phyloP scores from a whole-genome alignment of 2,797 vertebrate species.

The Chromobotia macracanthus region DNA sequence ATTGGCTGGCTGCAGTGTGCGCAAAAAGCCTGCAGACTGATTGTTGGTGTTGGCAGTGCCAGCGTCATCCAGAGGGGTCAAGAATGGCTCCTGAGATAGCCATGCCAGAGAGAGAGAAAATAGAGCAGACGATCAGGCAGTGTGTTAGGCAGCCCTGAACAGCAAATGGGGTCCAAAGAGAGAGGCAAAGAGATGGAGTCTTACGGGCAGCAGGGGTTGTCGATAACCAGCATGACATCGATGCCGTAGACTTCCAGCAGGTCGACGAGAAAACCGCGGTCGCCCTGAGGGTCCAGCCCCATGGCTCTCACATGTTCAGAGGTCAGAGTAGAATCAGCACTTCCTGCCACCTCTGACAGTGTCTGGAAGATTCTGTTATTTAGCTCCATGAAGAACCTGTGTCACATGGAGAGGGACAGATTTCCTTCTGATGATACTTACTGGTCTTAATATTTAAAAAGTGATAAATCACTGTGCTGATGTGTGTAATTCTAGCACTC shows the following conservation, averaged over 20 bases:
- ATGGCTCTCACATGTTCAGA: conserved; percentile 92
- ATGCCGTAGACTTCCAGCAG: conserved; percentile 95
- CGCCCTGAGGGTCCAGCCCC: conserved; percentile 95
- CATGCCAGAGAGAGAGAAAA: conserved; percentile 56
- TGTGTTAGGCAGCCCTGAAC: conserved; percentile 60
- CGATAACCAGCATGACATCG: conserved; percentile 92
- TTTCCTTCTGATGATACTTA: neutral
- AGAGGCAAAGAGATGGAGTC: conserved; percentile 10
- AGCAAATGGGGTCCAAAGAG: conserved; percentile 67
- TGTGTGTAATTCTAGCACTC: conserved; percentile 65
- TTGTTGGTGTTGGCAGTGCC: conserved; percentile 53
- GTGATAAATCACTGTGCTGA: too few relatives aligned
- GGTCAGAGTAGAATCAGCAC: conserved; percentile 91
- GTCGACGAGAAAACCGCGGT: conserved; percentile 90
- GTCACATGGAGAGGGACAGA: neutral
- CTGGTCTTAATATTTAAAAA: neutral
- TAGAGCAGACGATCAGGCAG: conserved; percentile 64
- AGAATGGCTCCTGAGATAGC: conserved; percentile 57
- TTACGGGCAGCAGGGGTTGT: conserved; percentile 96
- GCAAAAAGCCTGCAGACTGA: conserved; percentile 50
- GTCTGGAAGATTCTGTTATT: conserved; percentile 99
- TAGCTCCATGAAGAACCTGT: conserved; percentile 97
- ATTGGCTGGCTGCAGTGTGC: conserved; percentile 49
- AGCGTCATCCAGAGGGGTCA: conserved; percentile 51
- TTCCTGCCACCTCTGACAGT: conserved; percentile 88